phyloP scores from a whole-genome alignment of 1,140 invertebrate species.

The Plectrocnemia conspersa region DNA sequence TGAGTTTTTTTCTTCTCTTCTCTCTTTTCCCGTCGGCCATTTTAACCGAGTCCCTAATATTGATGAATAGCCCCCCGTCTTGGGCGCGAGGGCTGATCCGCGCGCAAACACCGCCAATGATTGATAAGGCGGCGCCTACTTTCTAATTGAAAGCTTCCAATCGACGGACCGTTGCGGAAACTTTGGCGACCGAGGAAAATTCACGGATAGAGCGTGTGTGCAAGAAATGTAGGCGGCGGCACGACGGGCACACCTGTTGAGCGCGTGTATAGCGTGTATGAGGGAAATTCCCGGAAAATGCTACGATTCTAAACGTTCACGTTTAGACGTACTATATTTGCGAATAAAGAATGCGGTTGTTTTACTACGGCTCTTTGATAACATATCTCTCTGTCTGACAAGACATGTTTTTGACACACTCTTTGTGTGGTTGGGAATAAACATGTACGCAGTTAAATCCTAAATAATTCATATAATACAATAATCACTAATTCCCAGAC shows the following conservation, averaged over 20 bases:
- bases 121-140: constrained; percentile 34
- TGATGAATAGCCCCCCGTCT: constrained; percentile 32
- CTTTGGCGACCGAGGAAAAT: not conserved
- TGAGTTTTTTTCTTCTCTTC: constrained; percentile 10
- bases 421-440: no score
- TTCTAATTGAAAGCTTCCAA: constrained; percentile 32
- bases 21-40: constrained; percentile 31
- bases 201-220: not conserved
- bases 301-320: not conserved
- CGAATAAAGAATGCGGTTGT: no score
- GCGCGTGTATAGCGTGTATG: no score
- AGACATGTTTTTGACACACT: no score
- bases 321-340: no score
- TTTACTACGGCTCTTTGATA: no score
- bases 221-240: no score
- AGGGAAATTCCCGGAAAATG: not conserved
- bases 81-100: constrained; percentile 7
- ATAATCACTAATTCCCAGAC: no score
- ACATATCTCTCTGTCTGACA: no score
- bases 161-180: not conserved
- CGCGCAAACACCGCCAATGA: constrained; percentile 27
- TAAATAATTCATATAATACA: no score
- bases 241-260: not conserved
- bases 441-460: no score
- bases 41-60: constrained; percentile 36